Evolutionary conservation across 2,113 vertebrate genomes (phyloP), one percentile per base, ranked within the genome.

Genomic region (Oreochromis spilurus): DNA sequence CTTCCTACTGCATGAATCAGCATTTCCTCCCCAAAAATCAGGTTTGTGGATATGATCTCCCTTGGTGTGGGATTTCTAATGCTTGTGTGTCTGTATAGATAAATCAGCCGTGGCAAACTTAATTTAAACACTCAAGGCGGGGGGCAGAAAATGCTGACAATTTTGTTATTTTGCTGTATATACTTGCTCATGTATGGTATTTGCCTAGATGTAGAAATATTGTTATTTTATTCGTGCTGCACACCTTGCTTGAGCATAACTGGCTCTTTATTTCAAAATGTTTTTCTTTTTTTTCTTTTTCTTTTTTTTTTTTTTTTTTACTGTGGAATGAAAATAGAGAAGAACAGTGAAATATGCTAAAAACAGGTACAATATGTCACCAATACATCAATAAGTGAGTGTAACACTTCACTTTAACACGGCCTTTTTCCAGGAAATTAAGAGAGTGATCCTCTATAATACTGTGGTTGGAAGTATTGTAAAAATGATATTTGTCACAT

Each of bases 151-250:
- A 89, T 88, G 17, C 87, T 84, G 62, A 85, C 81, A 4, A 17
- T 45, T 87, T 89, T 21, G 26, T 67, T 84, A 81, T 87, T 88
- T 57, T 84, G 82, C 50, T 95, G 94, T 95, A 96, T 91, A 96
- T 96, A 95, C 81, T 82, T 79, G 34, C 84, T 86, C 77, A 85
- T 87, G 87, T 55, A 84, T 79, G 10, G 36, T 84, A 65, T 91
- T 89, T 78, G 80, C 57, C 48, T 93, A 88, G 83, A 86, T 92
- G 89, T 91, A 93, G 88, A 93, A 84, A 81, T 85, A 45, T 50
- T 92, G 90, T 86, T 55, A 81, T 93, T 92, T 88, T 72, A 81
- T 81, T 87, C 2, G 29, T 91, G 86, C 91, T 78, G 67, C 84
- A 84, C 88, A 93, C 72, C 50, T 85, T 89, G 89, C 84, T 91